Percentiles rank a stretch among this genome's conserved stretches.
phyloP scores from a whole-genome alignment of 2,797 vertebrate species.

The Dipus sagitta region DNA sequence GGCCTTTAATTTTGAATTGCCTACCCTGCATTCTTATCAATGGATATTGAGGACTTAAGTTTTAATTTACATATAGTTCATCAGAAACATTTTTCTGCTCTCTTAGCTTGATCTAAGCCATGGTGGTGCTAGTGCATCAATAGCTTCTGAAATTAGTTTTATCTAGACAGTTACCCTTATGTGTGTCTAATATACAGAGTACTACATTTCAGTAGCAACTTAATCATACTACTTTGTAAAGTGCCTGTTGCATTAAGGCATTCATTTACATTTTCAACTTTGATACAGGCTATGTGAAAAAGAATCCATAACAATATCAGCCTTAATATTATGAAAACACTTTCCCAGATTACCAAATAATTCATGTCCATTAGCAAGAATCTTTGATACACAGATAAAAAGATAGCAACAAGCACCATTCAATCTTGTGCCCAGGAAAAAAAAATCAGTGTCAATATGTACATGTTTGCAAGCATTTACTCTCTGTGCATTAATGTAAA shows the following conservation, averaged over 20 bases:
- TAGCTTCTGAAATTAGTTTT: background rate
- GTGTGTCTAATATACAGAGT: background rate
- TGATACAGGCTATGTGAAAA: background rate
- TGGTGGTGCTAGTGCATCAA: background rate
- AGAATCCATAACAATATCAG: background rate
- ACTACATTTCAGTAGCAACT: background rate
- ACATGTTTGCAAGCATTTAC: background rate
- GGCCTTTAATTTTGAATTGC: background rate
- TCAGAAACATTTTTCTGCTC: background rate
- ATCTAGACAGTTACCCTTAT: background rate
- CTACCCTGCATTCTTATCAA: background rate
- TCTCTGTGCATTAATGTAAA: background rate
- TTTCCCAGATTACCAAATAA: conserved; percentile 7
- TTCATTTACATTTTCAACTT: background rate
- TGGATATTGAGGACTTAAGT: background rate
- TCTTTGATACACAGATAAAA: background rate
- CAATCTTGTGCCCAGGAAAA: background rate
- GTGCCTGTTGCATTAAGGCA: background rate
- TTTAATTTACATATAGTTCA: background rate
- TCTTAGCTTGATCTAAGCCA: background rate
- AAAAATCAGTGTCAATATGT: background rate
- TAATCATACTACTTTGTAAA: background rate
- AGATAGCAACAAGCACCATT: background rate
- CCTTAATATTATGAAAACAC: background rate
- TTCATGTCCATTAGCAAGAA: background rate